phyloP scores from a whole-genome alignment of 2,797 vertebrate genomes.

The Gallinago nigripennis region DNA sequence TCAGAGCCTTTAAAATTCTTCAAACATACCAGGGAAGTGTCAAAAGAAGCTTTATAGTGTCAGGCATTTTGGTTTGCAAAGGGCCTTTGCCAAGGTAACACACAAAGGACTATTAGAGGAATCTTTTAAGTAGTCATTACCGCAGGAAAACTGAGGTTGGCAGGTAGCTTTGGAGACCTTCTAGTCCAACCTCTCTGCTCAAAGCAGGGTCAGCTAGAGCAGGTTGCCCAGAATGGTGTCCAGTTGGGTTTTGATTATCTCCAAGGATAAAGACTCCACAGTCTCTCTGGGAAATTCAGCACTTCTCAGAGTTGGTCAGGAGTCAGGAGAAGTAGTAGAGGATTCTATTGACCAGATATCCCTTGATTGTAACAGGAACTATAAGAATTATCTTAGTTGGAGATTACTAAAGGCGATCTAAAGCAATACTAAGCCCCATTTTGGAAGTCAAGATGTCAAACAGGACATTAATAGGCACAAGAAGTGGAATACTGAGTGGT shows the following conservation, averaged over 20 bases:
- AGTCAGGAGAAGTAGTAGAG: not conserved
- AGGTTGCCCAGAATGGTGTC: accelerated
- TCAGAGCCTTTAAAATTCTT: not conserved
- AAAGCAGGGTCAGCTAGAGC: not conserved
- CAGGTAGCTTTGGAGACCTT: not conserved
- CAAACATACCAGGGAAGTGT: not conserved
- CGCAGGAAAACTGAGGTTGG: not conserved
- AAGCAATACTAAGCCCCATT: not conserved
- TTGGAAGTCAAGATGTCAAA: not conserved
- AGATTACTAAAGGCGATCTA: not conserved
- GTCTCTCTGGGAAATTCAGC: not conserved
- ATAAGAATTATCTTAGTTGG: not conserved
- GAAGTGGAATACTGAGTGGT: not conserved
- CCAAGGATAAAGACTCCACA: not conserved
- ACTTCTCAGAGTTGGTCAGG: not conserved
- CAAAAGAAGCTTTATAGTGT: not conserved
- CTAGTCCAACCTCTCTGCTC: not conserved
- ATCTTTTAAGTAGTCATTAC: not conserved
- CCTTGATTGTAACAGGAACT: not conserved
- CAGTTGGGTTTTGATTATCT: not conserved
- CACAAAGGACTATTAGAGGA: not conserved
- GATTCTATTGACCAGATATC: not conserved
- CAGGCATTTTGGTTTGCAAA: not conserved
- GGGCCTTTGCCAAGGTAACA: not conserved
- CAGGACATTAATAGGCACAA: not conserved